Percentiles rank a stretch among this genome's conserved stretches.
Evolutionary conservation across 2,113 vertebrate species (phyloP).

Genomic region (Trachemys scripta): DNA sequence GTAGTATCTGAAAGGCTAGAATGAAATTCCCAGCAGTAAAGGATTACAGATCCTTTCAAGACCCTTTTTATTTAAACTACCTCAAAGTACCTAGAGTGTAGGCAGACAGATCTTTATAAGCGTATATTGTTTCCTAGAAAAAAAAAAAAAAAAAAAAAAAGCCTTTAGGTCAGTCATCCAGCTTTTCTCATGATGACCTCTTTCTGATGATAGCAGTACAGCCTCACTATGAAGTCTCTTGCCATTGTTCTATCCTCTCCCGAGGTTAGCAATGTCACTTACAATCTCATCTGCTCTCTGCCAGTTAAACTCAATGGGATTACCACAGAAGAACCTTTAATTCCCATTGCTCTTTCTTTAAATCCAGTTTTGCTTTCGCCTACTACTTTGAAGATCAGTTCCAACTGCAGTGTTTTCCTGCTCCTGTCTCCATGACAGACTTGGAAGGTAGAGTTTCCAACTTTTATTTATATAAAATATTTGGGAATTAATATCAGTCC

Average conservation of each 20-base stretch:
- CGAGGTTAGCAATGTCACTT: neutral
- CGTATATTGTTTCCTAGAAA: neutral
- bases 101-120: neutral
- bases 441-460: neutral
- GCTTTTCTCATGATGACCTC: neutral
- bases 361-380: neutral
- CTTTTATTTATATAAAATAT: no score
- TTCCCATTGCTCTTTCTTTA: neutral
- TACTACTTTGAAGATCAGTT: neutral
- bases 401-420: neutral
- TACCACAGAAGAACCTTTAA: neutral
- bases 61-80: neutral
- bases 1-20: neutral
- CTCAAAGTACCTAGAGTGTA: neutral
- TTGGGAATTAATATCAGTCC: neutral
- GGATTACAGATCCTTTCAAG: neutral
- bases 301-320: neutral
- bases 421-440: neutral
- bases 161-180: neutral
- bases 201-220: neutral
- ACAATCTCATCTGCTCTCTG: neutral
- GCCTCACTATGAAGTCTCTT: neutral
- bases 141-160: neutral
- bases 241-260: no score
- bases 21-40: neutral